Evolutionary conservation across 53 echinoderm and acorn worm genomes (phyloP).

Genomic region (Glandiceps talaboti): DNA sequence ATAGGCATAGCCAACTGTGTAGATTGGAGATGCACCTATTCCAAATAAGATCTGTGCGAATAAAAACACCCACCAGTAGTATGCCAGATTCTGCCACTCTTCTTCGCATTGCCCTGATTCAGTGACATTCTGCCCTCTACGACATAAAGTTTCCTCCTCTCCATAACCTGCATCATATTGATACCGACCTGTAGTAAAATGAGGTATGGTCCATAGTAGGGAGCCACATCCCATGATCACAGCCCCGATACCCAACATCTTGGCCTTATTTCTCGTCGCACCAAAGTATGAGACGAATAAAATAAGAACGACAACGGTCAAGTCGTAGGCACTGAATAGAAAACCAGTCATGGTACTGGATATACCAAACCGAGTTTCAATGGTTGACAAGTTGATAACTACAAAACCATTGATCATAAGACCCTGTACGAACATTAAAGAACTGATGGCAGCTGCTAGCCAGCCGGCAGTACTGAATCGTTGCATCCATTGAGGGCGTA

Average conservation of each 20-base stretch:
- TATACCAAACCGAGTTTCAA: not conserved
- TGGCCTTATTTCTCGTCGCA: not conserved
- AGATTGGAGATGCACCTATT: not conserved
- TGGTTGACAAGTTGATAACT: not conserved
- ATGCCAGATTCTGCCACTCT: not conserved
- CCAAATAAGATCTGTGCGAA: not conserved
- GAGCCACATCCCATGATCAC: conserved; percentile 26
- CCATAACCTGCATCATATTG: not conserved
- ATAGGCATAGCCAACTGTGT: not conserved
- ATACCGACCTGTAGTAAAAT: conserved; percentile 18
- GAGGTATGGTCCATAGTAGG: conserved; percentile 22
- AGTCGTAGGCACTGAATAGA: not conserved
- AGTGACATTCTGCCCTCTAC: not conserved
- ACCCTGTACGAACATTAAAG: not conserved
- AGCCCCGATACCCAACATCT: conserved; percentile 26
- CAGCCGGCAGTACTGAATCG: conserved; percentile 17
- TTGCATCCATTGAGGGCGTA: conserved; percentile 35
- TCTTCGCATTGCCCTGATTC: not conserved
- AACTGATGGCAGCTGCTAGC: conserved; percentile 8
- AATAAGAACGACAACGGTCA: not conserved
- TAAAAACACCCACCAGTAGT: not conserved
- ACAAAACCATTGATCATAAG: not conserved
- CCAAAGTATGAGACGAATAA: not conserved
- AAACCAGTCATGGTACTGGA: not conserved
- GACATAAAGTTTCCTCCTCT: not conserved